These are phyloP conservation scores for Callospermophilus lateralis DNA, from an alignment of 2,113 vertebrate species.

Conservation along the genomic window DNA sequence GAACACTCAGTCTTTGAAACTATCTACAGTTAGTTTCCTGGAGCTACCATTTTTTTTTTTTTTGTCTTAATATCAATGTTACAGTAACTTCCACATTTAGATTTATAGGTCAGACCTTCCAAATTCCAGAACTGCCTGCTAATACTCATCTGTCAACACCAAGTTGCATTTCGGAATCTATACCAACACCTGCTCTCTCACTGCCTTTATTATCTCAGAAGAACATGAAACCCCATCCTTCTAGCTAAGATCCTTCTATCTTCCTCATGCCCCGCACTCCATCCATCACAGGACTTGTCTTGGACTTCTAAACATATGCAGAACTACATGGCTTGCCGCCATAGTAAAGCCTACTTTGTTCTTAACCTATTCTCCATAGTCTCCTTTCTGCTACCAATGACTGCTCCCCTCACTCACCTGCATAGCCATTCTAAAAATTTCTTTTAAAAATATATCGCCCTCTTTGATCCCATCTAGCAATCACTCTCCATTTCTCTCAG, in stretches of 20 bases:
- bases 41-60: not conserved
- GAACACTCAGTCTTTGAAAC: not conserved
- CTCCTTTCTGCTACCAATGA: no score
- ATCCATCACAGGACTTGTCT: not conserved
- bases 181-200: not conserved
- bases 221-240: not conserved
- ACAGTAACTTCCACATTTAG: not conserved
- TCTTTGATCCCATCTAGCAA: not conserved
- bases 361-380: not conserved
- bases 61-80: not conserved
- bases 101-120: not conserved
- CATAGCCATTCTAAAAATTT: not conserved
- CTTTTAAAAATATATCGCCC: not conserved
- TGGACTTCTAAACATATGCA: not conserved
- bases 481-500: not conserved
- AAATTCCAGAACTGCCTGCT: not conserved
- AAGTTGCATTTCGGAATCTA: not conserved
- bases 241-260: not conserved
- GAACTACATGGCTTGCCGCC: not conserved
- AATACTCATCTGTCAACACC: not conserved
- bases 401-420: not conserved
- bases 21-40: not conserved
- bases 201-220: not conserved
- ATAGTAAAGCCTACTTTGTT: accelerated
- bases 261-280: not conserved